Percentiles rank a stretch among this genome's conserved stretches.
Evolutionary conservation across 1,140 invertebrate genomes (phyloP).

Genomic region (Diorhabda sublineata): DNA sequence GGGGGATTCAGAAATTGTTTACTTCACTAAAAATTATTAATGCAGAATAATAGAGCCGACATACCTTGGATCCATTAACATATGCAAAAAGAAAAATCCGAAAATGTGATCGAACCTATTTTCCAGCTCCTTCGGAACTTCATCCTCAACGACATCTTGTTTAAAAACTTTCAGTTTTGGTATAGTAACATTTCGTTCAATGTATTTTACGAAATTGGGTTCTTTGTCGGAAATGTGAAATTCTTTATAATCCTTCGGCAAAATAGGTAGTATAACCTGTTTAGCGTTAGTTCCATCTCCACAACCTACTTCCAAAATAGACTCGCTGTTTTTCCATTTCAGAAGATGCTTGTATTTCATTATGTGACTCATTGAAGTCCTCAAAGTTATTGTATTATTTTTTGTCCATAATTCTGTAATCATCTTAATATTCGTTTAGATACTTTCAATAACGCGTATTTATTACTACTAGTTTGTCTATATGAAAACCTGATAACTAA

Average conservation of each 20-base stretch:
- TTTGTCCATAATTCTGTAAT: background rate
- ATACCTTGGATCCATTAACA: background rate
- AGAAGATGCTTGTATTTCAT: background rate
- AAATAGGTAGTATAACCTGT: background rate
- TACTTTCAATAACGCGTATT: no score
- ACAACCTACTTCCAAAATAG: background rate
- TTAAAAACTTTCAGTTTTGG: background rate
- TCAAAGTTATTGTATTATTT: background rate
- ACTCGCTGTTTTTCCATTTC: constrained; percentile 2
- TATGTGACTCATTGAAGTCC: background rate
- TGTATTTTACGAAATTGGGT: background rate
- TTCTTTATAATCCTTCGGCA: constrained; percentile 5
- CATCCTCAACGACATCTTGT: background rate
- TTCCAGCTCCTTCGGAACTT: background rate
- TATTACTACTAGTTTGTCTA: no score
- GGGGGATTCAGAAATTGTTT: no score
- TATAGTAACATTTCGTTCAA: background rate
- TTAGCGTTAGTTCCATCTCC: background rate
- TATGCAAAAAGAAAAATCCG: constrained; percentile 5
- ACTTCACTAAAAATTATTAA: no score
- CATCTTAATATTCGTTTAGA: no score
- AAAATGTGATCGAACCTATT: constrained; percentile 8
- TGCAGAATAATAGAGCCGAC: background rate
- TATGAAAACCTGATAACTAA: no score
- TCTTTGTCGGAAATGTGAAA: background rate